Conservation (phyloP, 2,888 invertebrate genomes). For the Cosmia pyralina region DNA sequence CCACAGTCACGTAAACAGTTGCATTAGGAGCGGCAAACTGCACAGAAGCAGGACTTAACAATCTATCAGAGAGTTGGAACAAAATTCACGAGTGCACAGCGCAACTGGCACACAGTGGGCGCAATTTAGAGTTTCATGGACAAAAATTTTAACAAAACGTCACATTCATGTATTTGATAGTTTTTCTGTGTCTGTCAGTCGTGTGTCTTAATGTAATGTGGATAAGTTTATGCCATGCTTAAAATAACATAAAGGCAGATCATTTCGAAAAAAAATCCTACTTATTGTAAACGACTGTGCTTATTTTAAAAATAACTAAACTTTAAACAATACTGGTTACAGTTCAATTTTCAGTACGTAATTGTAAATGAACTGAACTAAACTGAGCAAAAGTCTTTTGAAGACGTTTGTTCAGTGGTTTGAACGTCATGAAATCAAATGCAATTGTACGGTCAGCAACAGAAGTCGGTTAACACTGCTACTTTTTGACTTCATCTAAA, state of each 20-base stretch:
- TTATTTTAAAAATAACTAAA: neutral
- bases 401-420: neutral
- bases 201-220: neutral
- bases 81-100: conserved; percentile 59
- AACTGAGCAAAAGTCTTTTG: too few species aligned
- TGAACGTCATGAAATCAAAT: neutral
- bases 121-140: conserved; percentile 5
- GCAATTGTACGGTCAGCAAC: too few species aligned
- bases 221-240: neutral
- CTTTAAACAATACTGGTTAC: neutral
- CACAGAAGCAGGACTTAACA: conserved; percentile 59
- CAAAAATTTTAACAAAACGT: conserved; percentile 18
- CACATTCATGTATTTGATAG: neutral
- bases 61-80: conserved; percentile 64
- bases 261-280: neutral
- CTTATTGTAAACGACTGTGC: neutral
- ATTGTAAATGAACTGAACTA: neutral
- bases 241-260: too few species aligned
- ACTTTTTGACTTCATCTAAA: too few species aligned
- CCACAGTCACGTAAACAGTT: conserved; percentile 50
- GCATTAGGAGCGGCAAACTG: conserved; percentile 51
- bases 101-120: conserved; percentile 44
- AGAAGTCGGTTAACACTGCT: too few species aligned
- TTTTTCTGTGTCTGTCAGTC: neutral
- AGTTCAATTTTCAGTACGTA: too few species aligned